Percentiles rank a stretch among this genome's conserved stretches.
Conservation (phyloP, 1,140 invertebrate genomes). For the Himalopsyche phryganea region DNA sequence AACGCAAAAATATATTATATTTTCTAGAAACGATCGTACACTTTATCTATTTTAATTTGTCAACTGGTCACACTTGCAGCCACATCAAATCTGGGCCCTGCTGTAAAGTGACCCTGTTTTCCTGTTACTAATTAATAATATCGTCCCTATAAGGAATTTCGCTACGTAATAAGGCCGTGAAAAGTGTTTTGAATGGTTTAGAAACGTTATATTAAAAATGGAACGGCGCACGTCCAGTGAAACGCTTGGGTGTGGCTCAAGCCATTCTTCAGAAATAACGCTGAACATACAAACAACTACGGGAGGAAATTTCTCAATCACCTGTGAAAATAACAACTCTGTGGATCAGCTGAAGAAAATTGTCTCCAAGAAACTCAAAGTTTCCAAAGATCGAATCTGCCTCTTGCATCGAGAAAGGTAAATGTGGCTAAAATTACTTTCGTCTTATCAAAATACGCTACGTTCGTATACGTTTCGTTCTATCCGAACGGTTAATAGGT, state of each 20-base stretch:
- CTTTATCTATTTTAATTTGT: conserved; percentile 22
- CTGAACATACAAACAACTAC: conserved; percentile 85
- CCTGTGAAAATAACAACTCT: conserved; percentile 71
- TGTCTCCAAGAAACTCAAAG: conserved; percentile 87
- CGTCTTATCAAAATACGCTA: conserved; percentile 4
- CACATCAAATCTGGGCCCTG: conserved; percentile 50
- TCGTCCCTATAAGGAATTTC: conserved; percentile 19
- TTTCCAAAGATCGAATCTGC: conserved; percentile 88
- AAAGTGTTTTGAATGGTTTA: conserved; percentile 18
- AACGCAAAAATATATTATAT: too few relatives aligned
- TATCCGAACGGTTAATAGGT: conserved; percentile 4
- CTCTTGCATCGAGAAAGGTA: conserved; percentile 88
- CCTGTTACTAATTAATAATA: conserved; percentile 24
- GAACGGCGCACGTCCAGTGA: conserved; percentile 50
- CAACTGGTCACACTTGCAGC: conserved; percentile 38
- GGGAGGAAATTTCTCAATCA: conserved; percentile 83
- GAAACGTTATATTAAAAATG: conserved; percentile 36
- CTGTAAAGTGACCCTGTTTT: conserved; percentile 25
- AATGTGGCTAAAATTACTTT: background rate
- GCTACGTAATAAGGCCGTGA: conserved; percentile 15
- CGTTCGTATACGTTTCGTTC: conserved; percentile 9
- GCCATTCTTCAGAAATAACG: conserved; percentile 64
- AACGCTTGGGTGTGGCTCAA: conserved; percentile 63
- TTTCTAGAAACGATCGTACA: too few relatives aligned
- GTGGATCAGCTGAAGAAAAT: conserved; percentile 86